Evolutionary conservation across 2,797 vertebrate species (phyloP).

Genomic region (Pachyuromys duprasi): DNA sequence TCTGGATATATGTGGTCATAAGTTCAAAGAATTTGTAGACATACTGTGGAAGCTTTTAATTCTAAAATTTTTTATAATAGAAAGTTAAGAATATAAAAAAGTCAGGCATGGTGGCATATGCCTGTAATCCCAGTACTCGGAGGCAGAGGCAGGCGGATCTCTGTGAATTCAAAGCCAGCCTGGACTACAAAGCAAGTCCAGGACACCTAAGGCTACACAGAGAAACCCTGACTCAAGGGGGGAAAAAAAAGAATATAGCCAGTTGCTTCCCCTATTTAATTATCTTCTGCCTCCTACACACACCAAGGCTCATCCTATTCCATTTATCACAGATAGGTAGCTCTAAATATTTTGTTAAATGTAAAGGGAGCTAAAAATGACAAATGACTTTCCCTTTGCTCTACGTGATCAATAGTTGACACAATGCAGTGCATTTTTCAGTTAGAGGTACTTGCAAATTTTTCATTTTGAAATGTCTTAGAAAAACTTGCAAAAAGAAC

Average conservation of each 20-base stretch:
- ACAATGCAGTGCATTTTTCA: not conserved
- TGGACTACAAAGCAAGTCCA: too few species aligned
- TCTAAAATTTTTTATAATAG: not conserved
- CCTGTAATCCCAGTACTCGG: too few species aligned
- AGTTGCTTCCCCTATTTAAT: not conserved
- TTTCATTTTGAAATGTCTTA: constrained; percentile 53
- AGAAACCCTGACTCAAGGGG: too few species aligned
- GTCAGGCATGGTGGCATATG: too few species aligned
- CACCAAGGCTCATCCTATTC: not conserved
- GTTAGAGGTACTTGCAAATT: not conserved
- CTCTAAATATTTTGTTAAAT: not conserved
- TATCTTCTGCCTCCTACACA: not conserved
- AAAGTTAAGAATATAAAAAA: not conserved
- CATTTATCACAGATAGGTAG: not conserved
- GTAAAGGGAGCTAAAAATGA: not conserved
- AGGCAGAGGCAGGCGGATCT: too few species aligned
- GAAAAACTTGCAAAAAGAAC: constrained; percentile 34
- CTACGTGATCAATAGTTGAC: not conserved
- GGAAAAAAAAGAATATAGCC: not conserved
- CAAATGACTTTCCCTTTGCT: not conserved
- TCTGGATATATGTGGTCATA: not conserved
- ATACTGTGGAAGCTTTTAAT: not conserved
- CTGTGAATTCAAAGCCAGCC: too few species aligned
- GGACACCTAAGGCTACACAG: too few species aligned
- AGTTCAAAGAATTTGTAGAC: constrained; percentile 27